These are phyloP conservation scores for Sturmia bella DNA, from an alignment of 2,888 invertebrate species.

Conservation along the genomic window DNA sequence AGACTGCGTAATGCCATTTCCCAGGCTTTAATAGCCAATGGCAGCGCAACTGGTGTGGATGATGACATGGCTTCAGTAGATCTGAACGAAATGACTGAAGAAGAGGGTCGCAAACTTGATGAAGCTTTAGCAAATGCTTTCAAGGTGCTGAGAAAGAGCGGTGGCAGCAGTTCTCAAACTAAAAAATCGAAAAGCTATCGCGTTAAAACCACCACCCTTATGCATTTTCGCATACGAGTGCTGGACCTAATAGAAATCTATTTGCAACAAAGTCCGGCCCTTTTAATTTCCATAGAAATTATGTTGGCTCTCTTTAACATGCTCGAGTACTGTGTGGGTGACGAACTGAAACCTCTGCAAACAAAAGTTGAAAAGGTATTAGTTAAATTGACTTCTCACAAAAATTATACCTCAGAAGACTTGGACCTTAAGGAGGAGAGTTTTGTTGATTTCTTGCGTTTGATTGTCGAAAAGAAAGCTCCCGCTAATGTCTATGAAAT, in stretches of 20 bases:
- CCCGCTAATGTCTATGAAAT: constrained; percentile 72
- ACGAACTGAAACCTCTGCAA: constrained; percentile 86
- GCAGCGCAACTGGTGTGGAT: constrained; percentile 77
- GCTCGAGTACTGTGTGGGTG: constrained; percentile 87
- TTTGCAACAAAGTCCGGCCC: constrained; percentile 86
- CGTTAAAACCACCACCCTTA: constrained; percentile 86
- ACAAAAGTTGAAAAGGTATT: constrained; percentile 83
- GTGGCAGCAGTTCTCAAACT: constrained; percentile 72
- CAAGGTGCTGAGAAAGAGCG: constrained; percentile 77
- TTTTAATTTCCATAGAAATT: constrained; percentile 87
- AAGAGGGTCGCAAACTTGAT: constrained; percentile 88
- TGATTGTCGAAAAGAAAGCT: constrained; percentile 75
- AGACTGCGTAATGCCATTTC: constrained; percentile 88
- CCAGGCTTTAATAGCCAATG: constrained; percentile 85
- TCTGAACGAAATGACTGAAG: constrained; percentile 89
- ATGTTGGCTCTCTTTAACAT: constrained; percentile 86
- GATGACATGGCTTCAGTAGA: constrained; percentile 88
- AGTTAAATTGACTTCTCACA: constrained; percentile 73
- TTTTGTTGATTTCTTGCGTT: constrained; percentile 74
- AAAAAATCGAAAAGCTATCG: constrained; percentile 84
- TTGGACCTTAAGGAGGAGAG: constrained; percentile 73
- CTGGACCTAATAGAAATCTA: constrained; percentile 89
- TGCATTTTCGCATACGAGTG: constrained; percentile 89
- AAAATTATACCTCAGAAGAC: constrained; percentile 70
- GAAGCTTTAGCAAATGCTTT: constrained; percentile 89